Evolutionary conservation across 1,140 invertebrate genomes (phyloP).

Genomic region (Tribolium madens): DNA sequence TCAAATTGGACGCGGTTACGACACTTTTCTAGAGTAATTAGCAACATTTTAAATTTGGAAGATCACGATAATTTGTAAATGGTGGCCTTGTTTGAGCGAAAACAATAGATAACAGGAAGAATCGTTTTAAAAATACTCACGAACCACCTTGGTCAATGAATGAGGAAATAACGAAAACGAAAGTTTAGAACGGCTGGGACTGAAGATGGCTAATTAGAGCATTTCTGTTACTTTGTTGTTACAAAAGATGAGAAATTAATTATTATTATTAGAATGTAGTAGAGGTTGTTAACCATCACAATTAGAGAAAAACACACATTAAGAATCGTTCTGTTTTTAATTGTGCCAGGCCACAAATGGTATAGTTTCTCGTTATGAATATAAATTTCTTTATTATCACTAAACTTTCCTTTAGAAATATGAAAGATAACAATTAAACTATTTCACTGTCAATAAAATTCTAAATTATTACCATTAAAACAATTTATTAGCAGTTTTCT

Average conservation of each 20-base stretch:
- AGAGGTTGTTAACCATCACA: slow-evolving; percentile 1
- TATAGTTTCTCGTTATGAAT: neutral
- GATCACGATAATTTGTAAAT: slow-evolving; percentile 22
- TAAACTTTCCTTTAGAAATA: neutral
- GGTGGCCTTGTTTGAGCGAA: neutral
- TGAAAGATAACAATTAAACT: neutral
- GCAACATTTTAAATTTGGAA: slow-evolving; percentile 5
- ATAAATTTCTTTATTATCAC: neutral
- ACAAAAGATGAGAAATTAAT: slow-evolving; percentile 6
- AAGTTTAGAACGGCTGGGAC: neutral
- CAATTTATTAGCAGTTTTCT: neutral
- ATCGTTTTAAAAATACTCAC: slow-evolving; percentile 14
- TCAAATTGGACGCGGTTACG: neutral
- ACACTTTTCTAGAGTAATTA: slow-evolving; percentile 16
- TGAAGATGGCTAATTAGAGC: slow-evolving; percentile 26
- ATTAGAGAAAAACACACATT: neutral
- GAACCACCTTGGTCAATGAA: slow-evolving; percentile 4
- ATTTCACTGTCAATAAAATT: neutral
- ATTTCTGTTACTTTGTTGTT: neutral
- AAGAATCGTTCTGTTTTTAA: neutral
- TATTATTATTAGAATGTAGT: neutral
- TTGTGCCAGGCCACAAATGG: neutral
- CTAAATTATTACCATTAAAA: neutral
- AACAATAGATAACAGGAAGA: slow-evolving; percentile 20
- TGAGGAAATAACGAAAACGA: slow-evolving; percentile 27